These are phyloP conservation scores for Aptenodytes patagonicus DNA, from an alignment of 2,113 vertebrate species.

Conservation along the genomic window DNA sequence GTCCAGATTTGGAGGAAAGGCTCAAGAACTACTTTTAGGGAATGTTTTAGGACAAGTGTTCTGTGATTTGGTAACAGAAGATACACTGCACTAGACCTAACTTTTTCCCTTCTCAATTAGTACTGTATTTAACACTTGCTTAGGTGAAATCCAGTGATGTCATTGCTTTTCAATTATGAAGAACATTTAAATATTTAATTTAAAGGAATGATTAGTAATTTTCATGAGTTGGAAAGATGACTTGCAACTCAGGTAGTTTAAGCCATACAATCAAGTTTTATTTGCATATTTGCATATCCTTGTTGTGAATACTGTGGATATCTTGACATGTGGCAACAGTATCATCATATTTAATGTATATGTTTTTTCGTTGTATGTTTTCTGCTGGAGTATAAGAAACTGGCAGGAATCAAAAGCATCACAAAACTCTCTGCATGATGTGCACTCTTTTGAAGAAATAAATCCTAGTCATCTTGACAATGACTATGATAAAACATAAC, in stretches of 20 bases:
- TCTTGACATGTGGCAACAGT: neutral
- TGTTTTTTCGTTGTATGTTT: neutral
- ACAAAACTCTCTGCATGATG: neutral
- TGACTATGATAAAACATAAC: neutral
- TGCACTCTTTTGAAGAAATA: neutral
- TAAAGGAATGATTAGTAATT: neutral
- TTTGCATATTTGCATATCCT: neutral
- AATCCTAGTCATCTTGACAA: neutral
- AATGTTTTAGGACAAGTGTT: neutral
- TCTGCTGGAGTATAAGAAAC: neutral
- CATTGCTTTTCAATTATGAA: slow-evolving; percentile 15
- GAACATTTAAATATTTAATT: slow-evolving; percentile 26
- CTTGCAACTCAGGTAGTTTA: neutral
- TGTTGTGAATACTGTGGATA: neutral
- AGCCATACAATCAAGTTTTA: neutral
- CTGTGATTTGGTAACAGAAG: neutral
- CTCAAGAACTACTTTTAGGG: neutral
- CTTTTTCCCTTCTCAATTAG: neutral
- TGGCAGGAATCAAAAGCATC: neutral
- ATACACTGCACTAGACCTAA: neutral
- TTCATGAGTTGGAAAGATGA: neutral
- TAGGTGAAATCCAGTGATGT: neutral
- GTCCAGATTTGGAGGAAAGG: neutral
- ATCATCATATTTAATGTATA: neutral
- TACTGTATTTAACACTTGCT: neutral